Evolutionary conservation across 1,140 invertebrate species (phyloP), one percentile per base, ranked within the genome.

Genomic region (Ruditapes philippinarum): DNA sequence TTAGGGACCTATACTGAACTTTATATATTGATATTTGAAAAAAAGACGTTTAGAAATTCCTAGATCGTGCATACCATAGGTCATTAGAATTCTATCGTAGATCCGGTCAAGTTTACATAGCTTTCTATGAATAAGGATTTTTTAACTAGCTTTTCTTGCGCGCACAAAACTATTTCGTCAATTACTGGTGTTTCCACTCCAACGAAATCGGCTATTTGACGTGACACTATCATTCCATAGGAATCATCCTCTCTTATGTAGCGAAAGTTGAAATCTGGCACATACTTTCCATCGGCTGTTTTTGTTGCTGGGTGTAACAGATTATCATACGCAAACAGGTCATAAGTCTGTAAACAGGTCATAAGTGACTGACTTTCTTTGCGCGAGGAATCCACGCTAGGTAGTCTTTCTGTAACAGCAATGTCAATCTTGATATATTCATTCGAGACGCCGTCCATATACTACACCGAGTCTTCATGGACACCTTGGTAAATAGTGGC

Each of bases 401-500:
- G 89, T n/a, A 84, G 49, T 38, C 73, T 60, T 31, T 83, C 62
- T 28, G 73, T 70, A 68, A 89, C 89, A 22, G 84, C 93, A 38
- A 68, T n/a, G 0, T 92, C 93, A 3, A 91, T 85, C 0, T 74
- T 79, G 40, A 91, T 65, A 14, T 90, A 79, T 74, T 94, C 94
- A 28, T 92, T 83, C 62, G 91, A 93, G 14, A 92, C 80, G 5
- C 60, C 78, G 11, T 76, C 60, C 22, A 94, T 31, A 1, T 91
- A 57, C 19, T 89, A 79, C 0, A 92, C 92, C 0, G 90, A 88
- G 14, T 88, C 83, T 51, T 93, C 90, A 40, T 91, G 87, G 28
- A 94, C 54, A 28, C 91, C 92, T 51, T 95, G 91, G 65, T 94
- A 95, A 94, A 95, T 2, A 93, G 76, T 1, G 94, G 94, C 38